These are phyloP conservation scores for Tachina lurida DNA, from an alignment of 2,888 invertebrate genomes.

Conservation along the genomic window DNA sequence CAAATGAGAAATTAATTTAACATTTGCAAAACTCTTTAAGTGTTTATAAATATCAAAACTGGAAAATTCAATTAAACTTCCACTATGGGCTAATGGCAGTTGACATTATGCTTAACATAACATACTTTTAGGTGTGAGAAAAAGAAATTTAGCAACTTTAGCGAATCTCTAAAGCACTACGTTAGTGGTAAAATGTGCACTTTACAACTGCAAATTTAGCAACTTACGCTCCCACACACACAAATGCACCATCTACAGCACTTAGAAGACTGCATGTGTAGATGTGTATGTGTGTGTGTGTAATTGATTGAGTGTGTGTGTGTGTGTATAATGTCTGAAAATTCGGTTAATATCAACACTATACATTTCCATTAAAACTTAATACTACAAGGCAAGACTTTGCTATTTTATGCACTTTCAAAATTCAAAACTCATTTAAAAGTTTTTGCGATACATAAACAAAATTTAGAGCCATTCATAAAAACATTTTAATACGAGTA, in stretches of 20 bases:
- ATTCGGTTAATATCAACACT: slow-evolving; percentile 20
- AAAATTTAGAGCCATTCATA: slow-evolving; percentile 27
- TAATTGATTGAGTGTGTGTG: too few relatives aligned
- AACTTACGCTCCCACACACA: not conserved
- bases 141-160: slow-evolving; percentile 9
- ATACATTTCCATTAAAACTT: slow-evolving; percentile 47
- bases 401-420: slow-evolving; percentile 43
- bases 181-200: slow-evolving; percentile 31
- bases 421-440: slow-evolving; percentile 63
- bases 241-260: not conserved
- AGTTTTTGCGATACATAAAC: slow-evolving; percentile 41
- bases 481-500: not conserved
- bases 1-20: slow-evolving; percentile 7
- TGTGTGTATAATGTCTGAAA: not conserved
- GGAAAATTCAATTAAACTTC: slow-evolving; percentile 24
- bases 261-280: not conserved
- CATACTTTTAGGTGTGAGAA: slow-evolving; percentile 34
- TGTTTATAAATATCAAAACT: slow-evolving; percentile 6
- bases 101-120: slow-evolving; percentile 29
- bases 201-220: slow-evolving; percentile 1
- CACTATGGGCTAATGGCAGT: slow-evolving; percentile 17
- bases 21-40: not conserved
- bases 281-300: not conserved
- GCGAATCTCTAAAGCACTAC: slow-evolving; percentile 1
- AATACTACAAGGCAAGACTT: slow-evolving; percentile 15